Evolutionary conservation across 2,113 vertebrate genomes (phyloP), one percentile per base, ranked within the genome.

Genomic region (Odobenus rosmarus): DNA sequence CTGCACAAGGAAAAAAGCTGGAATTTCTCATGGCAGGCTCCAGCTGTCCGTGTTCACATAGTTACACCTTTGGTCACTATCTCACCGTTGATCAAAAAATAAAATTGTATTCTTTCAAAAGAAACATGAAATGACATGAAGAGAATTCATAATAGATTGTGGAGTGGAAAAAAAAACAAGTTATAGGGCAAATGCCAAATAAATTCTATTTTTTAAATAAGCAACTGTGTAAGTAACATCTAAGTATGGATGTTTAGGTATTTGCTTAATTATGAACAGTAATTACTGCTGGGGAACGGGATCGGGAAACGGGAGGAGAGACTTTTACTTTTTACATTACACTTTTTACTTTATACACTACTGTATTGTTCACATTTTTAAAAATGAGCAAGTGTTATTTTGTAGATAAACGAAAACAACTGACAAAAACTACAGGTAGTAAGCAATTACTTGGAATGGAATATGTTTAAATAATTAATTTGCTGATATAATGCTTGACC

Each of bases 401-500:
- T 93, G 82, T 85, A 88, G 79, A 86, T 95, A 36, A 93, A 94
- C 71, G 55, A 96, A 81, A 93, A 90, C 82, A 84, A 59, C 87
- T 74, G 93, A 90, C 72, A 95, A 93, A 89, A 97, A 51, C 96
- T 88, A 55, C 21, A 72, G 94, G 97, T 93, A 86, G 85, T 87
- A 94, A 94, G 88, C 96, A 96, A 97, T 97, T 83, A 97, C 96
- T 97, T 94, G 93, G 93, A 96, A 81, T 87, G 83, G 82, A 94
- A 80, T 97, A 76, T 83, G 84, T 95, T 98, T 97, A 96, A 98
- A 91, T 95, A 96, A 98, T 97, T 98, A 93, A 96, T 96, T 97
- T 96, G 88, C 93, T 23, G 13, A 95, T 97, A 71, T 19, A 13
- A 21, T 19, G 21, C 74, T 87, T 92, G 88, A 57, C 93, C 91